Conservation (phyloP, 2,888 invertebrate genomes). For the Andrena hattorfiana region DNA sequence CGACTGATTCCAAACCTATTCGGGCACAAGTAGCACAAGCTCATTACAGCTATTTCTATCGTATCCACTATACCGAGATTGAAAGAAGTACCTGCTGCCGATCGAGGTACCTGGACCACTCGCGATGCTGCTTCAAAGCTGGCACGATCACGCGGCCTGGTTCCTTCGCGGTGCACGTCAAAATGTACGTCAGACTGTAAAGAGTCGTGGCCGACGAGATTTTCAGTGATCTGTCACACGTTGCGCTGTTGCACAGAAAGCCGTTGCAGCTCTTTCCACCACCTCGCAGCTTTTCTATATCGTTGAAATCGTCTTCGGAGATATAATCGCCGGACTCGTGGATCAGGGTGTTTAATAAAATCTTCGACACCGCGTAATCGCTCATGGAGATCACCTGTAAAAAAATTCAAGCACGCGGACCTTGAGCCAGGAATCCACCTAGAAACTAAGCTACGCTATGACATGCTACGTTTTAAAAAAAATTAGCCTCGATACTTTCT, state of each 20-base stretch:
- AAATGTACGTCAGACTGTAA: constrained; percentile 88
- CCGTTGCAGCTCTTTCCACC: constrained; percentile 86
- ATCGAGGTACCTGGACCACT: constrained; percentile 91
- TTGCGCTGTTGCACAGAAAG: constrained; percentile 90
- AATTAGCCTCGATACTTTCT: no score
- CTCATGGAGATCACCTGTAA: constrained; percentile 90
- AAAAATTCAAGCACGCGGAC: neutral
- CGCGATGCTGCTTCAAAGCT: constrained; percentile 87
- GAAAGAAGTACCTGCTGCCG: constrained; percentile 88
- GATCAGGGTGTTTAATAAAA: constrained; percentile 77
- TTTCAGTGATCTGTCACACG: constrained; percentile 85
- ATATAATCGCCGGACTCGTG: constrained; percentile 59
- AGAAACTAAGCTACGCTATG: no score
- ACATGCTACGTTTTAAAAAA: no score
- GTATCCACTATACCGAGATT: neutral
- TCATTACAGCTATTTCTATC: neutral
- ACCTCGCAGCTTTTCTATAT: constrained; percentile 45
- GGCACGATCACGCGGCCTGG: constrained; percentile 87
- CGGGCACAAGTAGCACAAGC: neutral
- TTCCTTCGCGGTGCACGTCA: constrained; percentile 88
- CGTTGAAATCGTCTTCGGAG: constrained; percentile 38
- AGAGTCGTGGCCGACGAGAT: constrained; percentile 86
- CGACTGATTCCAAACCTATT: constrained; percentile 92
- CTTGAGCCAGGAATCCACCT: neutral
- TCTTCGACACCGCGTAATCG: constrained; percentile 88